Evolutionary conservation across 2,113 vertebrate species (phyloP), one percentile per base, ranked within the genome.

Genomic region (Axis porcinus): DNA sequence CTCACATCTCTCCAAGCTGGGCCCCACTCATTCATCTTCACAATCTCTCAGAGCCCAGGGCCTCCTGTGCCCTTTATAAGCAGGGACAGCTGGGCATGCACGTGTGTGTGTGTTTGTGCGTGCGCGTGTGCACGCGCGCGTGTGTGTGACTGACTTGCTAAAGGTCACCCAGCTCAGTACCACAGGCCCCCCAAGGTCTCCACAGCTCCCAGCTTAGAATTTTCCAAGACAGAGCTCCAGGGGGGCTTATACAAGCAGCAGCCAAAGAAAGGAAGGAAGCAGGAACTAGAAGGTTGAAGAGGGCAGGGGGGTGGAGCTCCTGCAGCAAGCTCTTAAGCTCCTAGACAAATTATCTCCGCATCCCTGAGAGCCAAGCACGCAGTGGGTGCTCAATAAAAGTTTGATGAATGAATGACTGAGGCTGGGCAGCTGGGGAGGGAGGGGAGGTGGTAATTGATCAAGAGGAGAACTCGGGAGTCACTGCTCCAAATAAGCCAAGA

Each of bases 381-480:
- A 86, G 82, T 95, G 96, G 91, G 91, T 95, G 78, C 95, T 98
- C 96, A 93, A 81, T 94, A 92, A 45, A 97, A 94, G 97, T 97
- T 58, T 97, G 96, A 95, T 93, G 95, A 97, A 94, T 95, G 95
- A 97, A 89, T 93, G 91, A 97, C 89, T n/a, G 94, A 96, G 60
- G 58, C 94, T 92, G 60, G 88, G 82, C 0, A 0, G 52, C 88
- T 89, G 88, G 78, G 83, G 60, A 93, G 50, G 92, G 70, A 70
- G 60, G 85, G 21, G 62, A 94, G 47, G 96, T 16, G 47, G 89
- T 50, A 67, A 97, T 87, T 93, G 91, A 95, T 96, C 96, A 98
- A 83, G 58, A 96, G 64, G 85, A 96, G 60, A 79, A 83, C 91
- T 97, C 70, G 43, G 67, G 95, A 92, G 64, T 58, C 87, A 84